phyloP scores from a whole-genome alignment of 92 coral and sea anemone species.

The Porites evermanni region DNA sequence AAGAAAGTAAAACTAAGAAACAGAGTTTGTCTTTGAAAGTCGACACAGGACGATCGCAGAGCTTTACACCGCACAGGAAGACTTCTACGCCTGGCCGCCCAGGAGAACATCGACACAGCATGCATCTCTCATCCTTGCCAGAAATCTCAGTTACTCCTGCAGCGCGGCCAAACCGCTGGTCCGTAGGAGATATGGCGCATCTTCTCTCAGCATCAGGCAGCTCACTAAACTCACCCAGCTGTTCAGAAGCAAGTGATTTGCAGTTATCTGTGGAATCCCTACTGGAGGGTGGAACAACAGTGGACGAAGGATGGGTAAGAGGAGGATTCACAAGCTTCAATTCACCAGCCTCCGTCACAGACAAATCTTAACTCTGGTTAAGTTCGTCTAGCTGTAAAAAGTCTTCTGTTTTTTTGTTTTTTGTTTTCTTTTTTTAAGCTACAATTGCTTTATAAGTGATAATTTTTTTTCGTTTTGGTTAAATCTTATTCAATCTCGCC shows the following conservation, averaged over 20 bases:
- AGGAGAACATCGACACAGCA: constrained; percentile 21
- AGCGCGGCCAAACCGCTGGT: constrained; percentile 49
- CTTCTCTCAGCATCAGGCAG: constrained; percentile 7
- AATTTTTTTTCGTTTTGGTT: no score
- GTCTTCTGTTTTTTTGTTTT: no score
- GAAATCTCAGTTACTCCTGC: constrained; percentile 41
- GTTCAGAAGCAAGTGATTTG: constrained; percentile 35
- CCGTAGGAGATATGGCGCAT: constrained; percentile 8
- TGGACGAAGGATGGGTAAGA: constrained; percentile 41
- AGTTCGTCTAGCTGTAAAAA: no score
- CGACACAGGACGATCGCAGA: constrained; percentile 5
- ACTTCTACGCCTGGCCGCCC: constrained; percentile 58
- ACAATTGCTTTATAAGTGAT: no score
- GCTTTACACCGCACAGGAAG: constrained; percentile 48
- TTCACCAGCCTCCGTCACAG: background rate
- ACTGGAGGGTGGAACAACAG: constrained; percentile 31
- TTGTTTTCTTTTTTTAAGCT: no score
- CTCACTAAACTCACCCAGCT: constrained; percentile 24
- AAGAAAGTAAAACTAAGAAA: constrained; percentile 32
- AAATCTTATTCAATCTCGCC: no score
- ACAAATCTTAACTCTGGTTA: no score
- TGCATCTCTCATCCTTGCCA: constrained; percentile 68
- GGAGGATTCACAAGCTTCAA: background rate
- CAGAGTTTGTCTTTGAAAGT: constrained; percentile 14
- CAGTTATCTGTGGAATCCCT: constrained; percentile 38